These are phyloP conservation scores for Esox lucius DNA, from an alignment of 2,797 vertebrate species.

Conservation along the genomic window DNA sequence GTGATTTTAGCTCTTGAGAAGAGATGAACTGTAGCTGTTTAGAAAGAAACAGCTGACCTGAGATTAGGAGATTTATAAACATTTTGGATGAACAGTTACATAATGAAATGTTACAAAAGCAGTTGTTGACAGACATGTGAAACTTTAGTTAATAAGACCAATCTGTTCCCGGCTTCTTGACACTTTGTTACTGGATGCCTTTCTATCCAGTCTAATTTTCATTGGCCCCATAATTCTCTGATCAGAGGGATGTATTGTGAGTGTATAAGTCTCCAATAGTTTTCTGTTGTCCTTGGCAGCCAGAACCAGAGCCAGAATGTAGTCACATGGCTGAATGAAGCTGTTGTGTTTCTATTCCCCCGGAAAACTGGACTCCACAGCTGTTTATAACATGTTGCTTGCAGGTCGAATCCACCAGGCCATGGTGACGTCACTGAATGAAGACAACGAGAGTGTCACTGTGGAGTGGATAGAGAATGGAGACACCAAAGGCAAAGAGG, in stretches of 20 bases:
- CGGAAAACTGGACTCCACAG: too few species aligned
- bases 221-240: neutral
- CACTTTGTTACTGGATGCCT: neutral
- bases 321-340: constrained; percentile 96
- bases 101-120: neutral
- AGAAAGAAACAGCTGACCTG: neutral
- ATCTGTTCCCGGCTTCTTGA: neutral
- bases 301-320: constrained; percentile 96
- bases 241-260: neutral
- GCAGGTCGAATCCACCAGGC: constrained; percentile 96
- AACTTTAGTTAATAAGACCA: neutral
- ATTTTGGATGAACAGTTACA: neutral
- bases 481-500: constrained; percentile 99
- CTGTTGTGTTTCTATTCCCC: neutral
- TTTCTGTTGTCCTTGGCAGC: neutral
- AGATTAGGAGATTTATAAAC: neutral
- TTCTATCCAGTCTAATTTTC: neutral
- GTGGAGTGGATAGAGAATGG: constrained; percentile 99
- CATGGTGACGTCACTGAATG: constrained; percentile 97
- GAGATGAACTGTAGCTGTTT: neutral
- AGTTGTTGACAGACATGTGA: neutral
- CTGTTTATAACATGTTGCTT: neutral
- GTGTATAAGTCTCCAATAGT: neutral
- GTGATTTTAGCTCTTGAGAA: neutral
- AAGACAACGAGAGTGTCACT: constrained; percentile 95